Percentiles rank a stretch among this genome's conserved stretches.
phyloP scores from a whole-genome alignment of 1,140 invertebrate genomes.

The Drosophila repletoides region DNA sequence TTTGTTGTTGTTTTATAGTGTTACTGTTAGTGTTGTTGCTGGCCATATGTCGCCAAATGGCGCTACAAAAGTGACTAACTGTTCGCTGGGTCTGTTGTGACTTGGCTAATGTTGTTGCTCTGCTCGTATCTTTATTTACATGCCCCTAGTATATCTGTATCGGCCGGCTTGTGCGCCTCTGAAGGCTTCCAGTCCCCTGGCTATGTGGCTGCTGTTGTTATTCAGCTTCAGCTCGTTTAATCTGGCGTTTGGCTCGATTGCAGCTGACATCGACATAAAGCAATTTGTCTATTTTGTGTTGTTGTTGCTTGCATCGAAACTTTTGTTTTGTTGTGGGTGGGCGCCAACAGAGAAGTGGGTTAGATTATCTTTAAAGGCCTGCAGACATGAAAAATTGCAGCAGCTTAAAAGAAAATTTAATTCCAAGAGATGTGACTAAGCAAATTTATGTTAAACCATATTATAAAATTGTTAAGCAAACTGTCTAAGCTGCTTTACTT shows the following conservation, averaged over 20 bases:
- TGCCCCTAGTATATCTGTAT: background rate
- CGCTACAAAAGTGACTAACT: slow-evolving; percentile 33
- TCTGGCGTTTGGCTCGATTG: slow-evolving; percentile 24
- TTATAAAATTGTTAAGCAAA: no score
- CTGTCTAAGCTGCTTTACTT: background rate
- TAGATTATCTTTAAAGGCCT: slow-evolving; percentile 13
- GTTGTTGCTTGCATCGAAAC: background rate
- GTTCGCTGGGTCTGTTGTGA: background rate
- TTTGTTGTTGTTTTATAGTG: background rate
- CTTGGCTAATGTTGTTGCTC: background rate
- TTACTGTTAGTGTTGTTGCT: slow-evolving; percentile 5
- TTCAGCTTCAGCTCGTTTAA: slow-evolving; percentile 12
- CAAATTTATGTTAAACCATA: no score
- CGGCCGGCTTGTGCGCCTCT: slow-evolving; percentile 1
- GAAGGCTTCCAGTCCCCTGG: slow-evolving; percentile 15
- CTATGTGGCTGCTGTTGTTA: background rate
- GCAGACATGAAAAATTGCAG: background rate
- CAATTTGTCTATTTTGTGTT: slow-evolving; percentile 11
- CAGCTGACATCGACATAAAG: slow-evolving; percentile 32
- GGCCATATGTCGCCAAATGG: slow-evolving; percentile 4
- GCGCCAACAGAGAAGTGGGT: slow-evolving; percentile 1
- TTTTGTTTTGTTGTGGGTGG: background rate
- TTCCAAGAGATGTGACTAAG: background rate
- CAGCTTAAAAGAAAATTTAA: background rate
- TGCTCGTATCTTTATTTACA: slow-evolving; percentile 3